Evolutionary conservation across 2,113 vertebrate species (phyloP), one percentile per base, ranked within the genome.

Genomic region (Abramis brama): DNA sequence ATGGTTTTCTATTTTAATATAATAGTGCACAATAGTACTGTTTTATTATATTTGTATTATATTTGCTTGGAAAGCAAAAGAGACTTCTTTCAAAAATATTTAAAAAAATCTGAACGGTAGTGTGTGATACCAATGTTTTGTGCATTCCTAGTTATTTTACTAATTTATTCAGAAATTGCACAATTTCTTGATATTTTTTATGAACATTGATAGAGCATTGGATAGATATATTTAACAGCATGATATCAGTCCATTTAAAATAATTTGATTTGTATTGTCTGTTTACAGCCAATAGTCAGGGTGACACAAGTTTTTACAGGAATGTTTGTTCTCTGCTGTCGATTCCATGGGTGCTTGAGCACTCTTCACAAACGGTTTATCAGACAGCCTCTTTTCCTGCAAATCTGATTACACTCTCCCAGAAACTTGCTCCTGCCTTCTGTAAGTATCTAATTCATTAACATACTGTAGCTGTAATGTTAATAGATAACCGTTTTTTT

Each of bases 261-360:
- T 55, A 1, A 77, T 77, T 77, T 25, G 12, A 77, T 77, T 77
- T 66, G 3, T 43, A 23, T 70, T 57, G 4, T 39, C 3, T 81
- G 59, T 70, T 73, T 71, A 23, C 43, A 89, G 97, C 95, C 84
- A 95, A 91, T 91, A 91, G 85, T 83, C 89, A 91, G 66, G 87
- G 92, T 79, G 94, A 94, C 57, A 94, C 95, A 55, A 87, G 91
- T n/a, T 91, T 96, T 85, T 93, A 95, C 86, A 90, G 88, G 87
- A 92, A 91, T 10, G 87, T 97, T 73, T 98, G 97, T 92, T 95
- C 92, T 52, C 89, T 98, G 88, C 90, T 98, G 1, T 98, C 97
- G 68, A 91, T 99, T 85, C 97, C 98, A 0, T 99, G 98, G 98
- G 94, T 97, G 93, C 92, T 88, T 85, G 94, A 93, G n/a, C 95